These are phyloP conservation scores for Apodemus sylvaticus DNA, from an alignment of 2,113 vertebrate species.

Conservation along the genomic window DNA sequence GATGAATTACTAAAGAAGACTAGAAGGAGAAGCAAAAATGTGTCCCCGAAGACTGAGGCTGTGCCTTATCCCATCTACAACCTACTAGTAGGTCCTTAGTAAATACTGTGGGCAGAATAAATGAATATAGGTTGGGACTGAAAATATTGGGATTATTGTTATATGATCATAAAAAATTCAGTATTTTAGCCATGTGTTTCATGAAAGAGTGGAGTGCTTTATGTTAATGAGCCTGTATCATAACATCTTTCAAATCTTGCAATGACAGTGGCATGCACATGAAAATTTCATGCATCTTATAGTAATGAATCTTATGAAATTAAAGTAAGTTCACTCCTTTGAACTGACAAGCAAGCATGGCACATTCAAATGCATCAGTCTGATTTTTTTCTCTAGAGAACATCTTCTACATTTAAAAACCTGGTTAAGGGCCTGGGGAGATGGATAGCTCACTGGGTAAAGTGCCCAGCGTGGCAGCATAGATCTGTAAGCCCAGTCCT, in stretches of 20 bases:
- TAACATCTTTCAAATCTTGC: not conserved
- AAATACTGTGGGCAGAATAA: constrained; percentile 6
- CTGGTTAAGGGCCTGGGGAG: not conserved
- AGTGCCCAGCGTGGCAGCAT: too few species aligned
- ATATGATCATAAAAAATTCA: not conserved
- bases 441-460: not conserved
- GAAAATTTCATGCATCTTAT: constrained; percentile 25
- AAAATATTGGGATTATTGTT: constrained; percentile 8
- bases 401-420: not conserved
- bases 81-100: not conserved
- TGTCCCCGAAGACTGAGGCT: not conserved
- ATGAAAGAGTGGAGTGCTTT: not conserved
- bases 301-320: not conserved
- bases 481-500: not conserved
- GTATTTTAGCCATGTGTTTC: constrained; percentile 19
- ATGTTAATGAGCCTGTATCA: not conserved
- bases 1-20: not conserved
- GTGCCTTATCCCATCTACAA: not conserved
- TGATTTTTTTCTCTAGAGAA: not conserved
- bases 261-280: not conserved
- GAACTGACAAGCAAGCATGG: not conserved
- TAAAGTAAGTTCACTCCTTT: constrained; percentile 14
- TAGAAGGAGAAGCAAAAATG: not conserved
- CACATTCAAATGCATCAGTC: not conserved
- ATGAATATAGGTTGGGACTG: not conserved